phyloP scores from a whole-genome alignment of 2,888 invertebrate genomes.

The Xestia rhomboidea region DNA sequence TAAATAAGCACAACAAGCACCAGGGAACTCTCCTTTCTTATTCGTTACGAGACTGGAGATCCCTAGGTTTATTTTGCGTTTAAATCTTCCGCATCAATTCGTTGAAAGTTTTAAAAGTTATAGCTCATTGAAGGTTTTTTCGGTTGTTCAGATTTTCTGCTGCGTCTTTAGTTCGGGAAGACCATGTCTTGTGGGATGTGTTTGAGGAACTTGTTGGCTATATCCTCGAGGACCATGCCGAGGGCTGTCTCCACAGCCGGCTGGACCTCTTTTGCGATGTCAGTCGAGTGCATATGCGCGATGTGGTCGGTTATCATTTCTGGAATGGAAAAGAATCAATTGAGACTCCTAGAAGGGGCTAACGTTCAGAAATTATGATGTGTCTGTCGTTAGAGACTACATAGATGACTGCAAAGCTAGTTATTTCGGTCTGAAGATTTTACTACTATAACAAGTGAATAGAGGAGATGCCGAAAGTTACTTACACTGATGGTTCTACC shows the following conservation, averaged over 20 bases:
- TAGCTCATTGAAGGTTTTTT: too few relatives aligned
- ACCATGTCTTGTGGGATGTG: slow-evolving; percentile 87
- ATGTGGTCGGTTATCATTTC: slow-evolving; percentile 91
- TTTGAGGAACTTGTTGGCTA: slow-evolving; percentile 90
- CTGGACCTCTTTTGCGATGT: slow-evolving; percentile 90
- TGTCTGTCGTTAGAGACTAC: background rate
- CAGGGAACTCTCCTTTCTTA: background rate
- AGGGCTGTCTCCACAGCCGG: slow-evolving; percentile 91
- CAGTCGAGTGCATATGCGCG: slow-evolving; percentile 90
- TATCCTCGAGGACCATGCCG: slow-evolving; percentile 90
- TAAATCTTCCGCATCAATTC: background rate
- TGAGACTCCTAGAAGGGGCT: background rate
- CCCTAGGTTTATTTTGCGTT: background rate
- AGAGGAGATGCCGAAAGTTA: too few relatives aligned
- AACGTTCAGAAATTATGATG: background rate
- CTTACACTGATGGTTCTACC: too few relatives aligned
- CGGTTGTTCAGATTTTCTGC: background rate
- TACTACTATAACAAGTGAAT: too few relatives aligned
- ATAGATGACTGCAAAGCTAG: too few relatives aligned
- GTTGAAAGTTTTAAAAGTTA: background rate
- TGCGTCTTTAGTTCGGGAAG: slow-evolving; percentile 78
- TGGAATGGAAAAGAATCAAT: slow-evolving; percentile 71
- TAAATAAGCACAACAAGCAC: background rate
- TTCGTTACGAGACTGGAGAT: background rate
- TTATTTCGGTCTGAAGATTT: too few relatives aligned